Conservation (phyloP, 2,113 vertebrate species). For the Seriola dumerili region DNA sequence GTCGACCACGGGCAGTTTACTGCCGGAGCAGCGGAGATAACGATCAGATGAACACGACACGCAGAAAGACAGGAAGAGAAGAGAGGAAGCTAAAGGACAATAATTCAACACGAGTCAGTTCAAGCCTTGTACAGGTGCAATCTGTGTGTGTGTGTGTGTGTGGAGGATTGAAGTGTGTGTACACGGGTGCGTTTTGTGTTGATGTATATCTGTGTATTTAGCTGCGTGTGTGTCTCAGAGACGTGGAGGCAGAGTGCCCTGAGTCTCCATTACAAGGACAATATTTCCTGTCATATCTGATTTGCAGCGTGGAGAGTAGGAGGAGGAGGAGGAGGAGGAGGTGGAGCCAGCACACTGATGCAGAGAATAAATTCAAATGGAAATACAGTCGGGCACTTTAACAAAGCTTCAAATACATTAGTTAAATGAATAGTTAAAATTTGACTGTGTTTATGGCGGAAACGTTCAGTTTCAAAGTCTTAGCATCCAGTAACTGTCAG, state of each 20-base stretch:
- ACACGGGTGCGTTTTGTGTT: background rate
- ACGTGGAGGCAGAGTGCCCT: constrained; percentile 30
- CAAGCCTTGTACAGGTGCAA: background rate
- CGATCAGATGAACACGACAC: background rate
- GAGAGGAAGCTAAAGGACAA: constrained; percentile 11
- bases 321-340: background rate
- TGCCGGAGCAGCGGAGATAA: background rate
- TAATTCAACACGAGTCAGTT: background rate
- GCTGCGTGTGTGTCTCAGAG: constrained; percentile 26
- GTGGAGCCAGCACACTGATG: background rate
- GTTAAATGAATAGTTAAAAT: background rate
- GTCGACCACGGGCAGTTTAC: background rate
- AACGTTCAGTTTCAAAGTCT: too few relatives aligned
- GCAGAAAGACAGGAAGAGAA: background rate
- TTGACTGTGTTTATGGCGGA: too few relatives aligned
- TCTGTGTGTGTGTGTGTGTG: constrained; percentile 11
- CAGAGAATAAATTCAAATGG: background rate
- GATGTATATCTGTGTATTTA: constrained; percentile 56
- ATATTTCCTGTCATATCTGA: constrained; percentile 70
- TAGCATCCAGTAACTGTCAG: too few relatives aligned
- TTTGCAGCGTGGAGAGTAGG: constrained; percentile 36
- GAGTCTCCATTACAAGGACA: constrained; percentile 66
- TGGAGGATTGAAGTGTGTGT: background rate
- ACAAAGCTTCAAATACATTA: background rate
- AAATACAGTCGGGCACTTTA: background rate